phyloP scores from a whole-genome alignment of 2,797 vertebrate species.

The Danio choprae region DNA sequence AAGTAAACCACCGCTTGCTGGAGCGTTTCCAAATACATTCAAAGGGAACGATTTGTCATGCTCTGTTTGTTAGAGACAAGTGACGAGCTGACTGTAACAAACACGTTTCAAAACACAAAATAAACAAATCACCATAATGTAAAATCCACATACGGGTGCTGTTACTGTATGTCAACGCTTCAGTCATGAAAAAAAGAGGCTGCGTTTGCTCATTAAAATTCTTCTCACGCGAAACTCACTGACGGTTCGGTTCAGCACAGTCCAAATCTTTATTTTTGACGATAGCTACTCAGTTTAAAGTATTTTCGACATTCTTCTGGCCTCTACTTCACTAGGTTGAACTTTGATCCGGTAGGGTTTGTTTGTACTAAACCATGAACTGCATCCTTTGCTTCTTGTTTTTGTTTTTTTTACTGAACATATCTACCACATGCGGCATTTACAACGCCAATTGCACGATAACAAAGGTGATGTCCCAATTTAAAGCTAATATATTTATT shows the following conservation, averaged over 20 bases:
- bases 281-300: not conserved
- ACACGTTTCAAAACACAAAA: not conserved
- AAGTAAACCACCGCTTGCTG: slow-evolving; percentile 38
- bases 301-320: not conserved
- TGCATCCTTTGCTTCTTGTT: not conserved
- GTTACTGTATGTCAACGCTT: not conserved
- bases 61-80: slow-evolving; percentile 61
- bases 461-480: not conserved
- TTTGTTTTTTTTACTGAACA: not conserved
- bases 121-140: not conserved
- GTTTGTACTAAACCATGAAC: slow-evolving; percentile 21
- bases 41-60: slow-evolving; percentile 59
- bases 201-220: not conserved
- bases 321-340: slow-evolving; percentile 7
- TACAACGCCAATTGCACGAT: not conserved
- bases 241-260: not conserved
- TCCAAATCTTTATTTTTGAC: too few relatives aligned
- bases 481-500: not conserved
- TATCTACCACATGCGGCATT: not conserved
- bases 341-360: slow-evolving; percentile 33
- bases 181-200: not conserved
- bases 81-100: slow-evolving; percentile 15
- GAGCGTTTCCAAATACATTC: slow-evolving; percentile 55
- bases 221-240: not conserved
- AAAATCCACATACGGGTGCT: not conserved